Base-by-base conservation (phyloP, 2,113 vertebrate species). In the Chlorocebus sabaeus region DNA sequence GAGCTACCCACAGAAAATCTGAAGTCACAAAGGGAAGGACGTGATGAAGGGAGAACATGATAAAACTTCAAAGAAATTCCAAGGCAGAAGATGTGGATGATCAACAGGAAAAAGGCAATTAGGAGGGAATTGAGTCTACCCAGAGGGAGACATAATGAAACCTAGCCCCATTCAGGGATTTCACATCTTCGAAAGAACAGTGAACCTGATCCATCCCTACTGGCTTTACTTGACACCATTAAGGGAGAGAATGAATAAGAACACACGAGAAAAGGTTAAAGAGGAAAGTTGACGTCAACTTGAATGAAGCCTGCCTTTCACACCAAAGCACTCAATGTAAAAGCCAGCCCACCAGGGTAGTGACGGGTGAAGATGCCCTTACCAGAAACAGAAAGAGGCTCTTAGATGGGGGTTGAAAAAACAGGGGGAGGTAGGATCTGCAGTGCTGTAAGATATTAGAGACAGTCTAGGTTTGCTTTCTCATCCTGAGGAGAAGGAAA, bases 141-240 rank as follows among this genome's bases (percentile, higher is more conserved):
- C 18, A 68, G 64, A 43, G 43, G 3, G 70, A 80, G 52, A 38
- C 1, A 0, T 0, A 2, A 50, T 0, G 11, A 38, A 70, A 67
- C 2, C 79, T 4, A 14, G 35, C n/a, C 22, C 73, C 48, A 2
- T 17, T 52, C 59, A 2, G 0, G 0, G 17, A 23, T 25, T n/a
- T 17, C 43, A 35, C 27, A 9, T 32, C 12, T 9, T n/a, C 27
- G 59, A 8, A 64, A 67, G 64, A 40, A 76, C 6, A 27, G 38
- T 5, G 16, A 38, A 8, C 45, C 16, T 4, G n/a, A 59, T 23
- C n/a, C 14, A 35, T 38, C 43, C 5, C 38, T 8, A 17, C 8
- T 9, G 59, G 40, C 88, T 78, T 92, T 23, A 3, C 50, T 1
- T n/a, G 80, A 78, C 89, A 59, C 55, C 79, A 38, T 40, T 14